Conservation (phyloP, 2,113 vertebrate species). For the Carassius auratus region DNA sequence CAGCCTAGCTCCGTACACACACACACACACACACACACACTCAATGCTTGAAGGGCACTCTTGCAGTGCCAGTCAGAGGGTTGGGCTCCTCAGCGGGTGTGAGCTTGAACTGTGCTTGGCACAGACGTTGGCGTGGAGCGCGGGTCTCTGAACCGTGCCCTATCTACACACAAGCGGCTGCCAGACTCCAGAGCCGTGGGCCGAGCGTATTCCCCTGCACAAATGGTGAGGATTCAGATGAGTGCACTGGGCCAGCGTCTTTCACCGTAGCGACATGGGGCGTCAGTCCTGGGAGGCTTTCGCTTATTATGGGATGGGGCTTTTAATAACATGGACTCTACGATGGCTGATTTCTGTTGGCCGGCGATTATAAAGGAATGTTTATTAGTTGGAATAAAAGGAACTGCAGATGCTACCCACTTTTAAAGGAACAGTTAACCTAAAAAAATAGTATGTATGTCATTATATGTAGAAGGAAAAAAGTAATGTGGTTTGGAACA, state of each 20-base stretch:
- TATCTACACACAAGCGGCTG: constrained; percentile 28
- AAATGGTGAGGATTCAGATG: constrained; percentile 50
- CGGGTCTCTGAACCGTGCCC: constrained; percentile 9
- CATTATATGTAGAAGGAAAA: not conserved
- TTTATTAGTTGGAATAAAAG: not conserved
- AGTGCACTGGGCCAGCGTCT: constrained; percentile 38
- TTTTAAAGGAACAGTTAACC: not conserved
- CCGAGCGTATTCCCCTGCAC: constrained; percentile 45
- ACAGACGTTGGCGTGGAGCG: constrained; percentile 1
- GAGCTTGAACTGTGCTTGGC: constrained; percentile 56
- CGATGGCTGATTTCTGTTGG: constrained; percentile 6
- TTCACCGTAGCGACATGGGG: constrained; percentile 1
- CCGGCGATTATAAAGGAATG: constrained; percentile 11
- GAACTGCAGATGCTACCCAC: not conserved
- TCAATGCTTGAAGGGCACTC: constrained; percentile 27
- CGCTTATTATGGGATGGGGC: constrained; percentile 4
- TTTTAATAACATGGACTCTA: constrained; percentile 32
- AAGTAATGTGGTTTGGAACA: not conserved
- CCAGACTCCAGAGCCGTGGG: constrained; percentile 16
- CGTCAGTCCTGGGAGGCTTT: constrained; percentile 12
- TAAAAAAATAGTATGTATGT: not conserved
- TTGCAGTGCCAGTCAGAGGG: constrained; percentile 28
- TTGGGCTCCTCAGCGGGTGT: constrained; percentile 23
- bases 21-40: constrained; percentile 4
- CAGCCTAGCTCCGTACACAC: not conserved